Evolutionary conservation across 2,113 vertebrate genomes (phyloP).

Genomic region (Sapayoa aenigma): DNA sequence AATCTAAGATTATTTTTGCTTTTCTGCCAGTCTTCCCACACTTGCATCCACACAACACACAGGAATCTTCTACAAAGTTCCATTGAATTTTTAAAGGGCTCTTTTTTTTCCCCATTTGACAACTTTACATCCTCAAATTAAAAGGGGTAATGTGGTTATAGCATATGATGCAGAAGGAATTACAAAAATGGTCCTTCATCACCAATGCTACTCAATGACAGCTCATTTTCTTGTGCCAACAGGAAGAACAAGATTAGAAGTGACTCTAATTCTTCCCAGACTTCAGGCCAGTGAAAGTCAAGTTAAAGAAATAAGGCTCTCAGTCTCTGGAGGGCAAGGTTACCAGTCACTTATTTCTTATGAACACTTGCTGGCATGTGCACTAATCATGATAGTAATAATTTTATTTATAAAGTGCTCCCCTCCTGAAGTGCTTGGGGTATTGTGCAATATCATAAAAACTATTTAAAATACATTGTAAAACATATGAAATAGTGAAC

Average conservation of each 20-base stretch:
- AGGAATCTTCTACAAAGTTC: slow-evolving; percentile 44
- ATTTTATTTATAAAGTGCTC: slow-evolving; percentile 61
- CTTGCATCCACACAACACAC: neutral
- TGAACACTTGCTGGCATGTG: slow-evolving; percentile 58
- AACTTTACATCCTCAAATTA: slow-evolving; percentile 47
- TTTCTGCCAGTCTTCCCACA: neutral
- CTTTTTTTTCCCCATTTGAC: neutral
- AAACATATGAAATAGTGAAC: slow-evolving; percentile 36
- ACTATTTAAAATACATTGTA: slow-evolving; percentile 50
- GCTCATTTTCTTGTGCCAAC: slow-evolving; percentile 69
- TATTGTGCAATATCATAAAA: slow-evolving; percentile 34
- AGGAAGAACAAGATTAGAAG: slow-evolving; percentile 66
- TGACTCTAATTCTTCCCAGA: slow-evolving; percentile 65
- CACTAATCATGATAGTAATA: slow-evolving; percentile 59
- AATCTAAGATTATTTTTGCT: slow-evolving; percentile 20
- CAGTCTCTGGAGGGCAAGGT: slow-evolving; percentile 67
- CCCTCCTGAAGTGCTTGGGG: slow-evolving; percentile 1
- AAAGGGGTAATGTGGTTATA: slow-evolving; percentile 22
- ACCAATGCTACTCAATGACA: slow-evolving; percentile 56
- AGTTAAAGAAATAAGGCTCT: slow-evolving; percentile 60
- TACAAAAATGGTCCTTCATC: slow-evolving; percentile 61
- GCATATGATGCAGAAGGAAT: slow-evolving; percentile 41
- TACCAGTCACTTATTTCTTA: slow-evolving; percentile 50
- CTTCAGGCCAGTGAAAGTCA: slow-evolving; percentile 58
- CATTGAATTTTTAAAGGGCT: slow-evolving; percentile 20